Evolutionary conservation across 2,797 vertebrate genomes (phyloP), one percentile per base, ranked within the genome.

Genomic region (Moxostoma hubbsi): DNA sequence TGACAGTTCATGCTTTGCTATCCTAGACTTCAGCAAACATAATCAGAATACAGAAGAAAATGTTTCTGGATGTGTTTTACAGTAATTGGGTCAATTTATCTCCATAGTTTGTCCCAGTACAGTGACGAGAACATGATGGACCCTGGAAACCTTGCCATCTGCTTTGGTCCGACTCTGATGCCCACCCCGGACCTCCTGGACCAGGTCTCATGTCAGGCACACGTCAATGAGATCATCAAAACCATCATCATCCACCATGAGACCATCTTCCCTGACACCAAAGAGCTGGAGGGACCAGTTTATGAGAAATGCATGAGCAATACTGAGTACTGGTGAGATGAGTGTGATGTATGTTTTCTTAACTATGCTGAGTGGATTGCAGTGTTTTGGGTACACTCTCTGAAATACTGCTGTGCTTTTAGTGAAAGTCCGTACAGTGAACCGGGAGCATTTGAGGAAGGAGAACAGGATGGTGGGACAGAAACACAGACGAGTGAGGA

Each of bases 61-160:
- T 45, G 6, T n/a, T n/a, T 16, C 43, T 12, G 6, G 10, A 11
- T 5, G 49, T 11, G 2, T 54, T 43, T 45, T 1, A 54, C 9
- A 55, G 57, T 7, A 59, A 24, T 45, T 57, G 46, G 46, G 18
- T 13, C 49, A 36, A 9, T 78, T 11, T 80, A 15, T 61, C 63
- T 10, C 49, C 5, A 0, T 87, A 99, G 98, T 85, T 94, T 99
- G 73, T 99, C 98, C 47, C 97, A 99, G 90, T 99, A 98, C 94
- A 99, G 95, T 7, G 98, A 99, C 13, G 98, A 99, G 90, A 99
- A 99, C 91, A 99, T 99, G 98, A 99, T 99, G 98, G 98, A 99
- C 84, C 95, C 98, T 0, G 98, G 97, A 85, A 99, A 99, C 89
- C 86, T 99, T 90, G 98, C 98, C 84, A 99, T 99, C 87, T 98